phyloP scores from a whole-genome alignment of 2,888 invertebrate genomes.

The Furcula furcula region DNA sequence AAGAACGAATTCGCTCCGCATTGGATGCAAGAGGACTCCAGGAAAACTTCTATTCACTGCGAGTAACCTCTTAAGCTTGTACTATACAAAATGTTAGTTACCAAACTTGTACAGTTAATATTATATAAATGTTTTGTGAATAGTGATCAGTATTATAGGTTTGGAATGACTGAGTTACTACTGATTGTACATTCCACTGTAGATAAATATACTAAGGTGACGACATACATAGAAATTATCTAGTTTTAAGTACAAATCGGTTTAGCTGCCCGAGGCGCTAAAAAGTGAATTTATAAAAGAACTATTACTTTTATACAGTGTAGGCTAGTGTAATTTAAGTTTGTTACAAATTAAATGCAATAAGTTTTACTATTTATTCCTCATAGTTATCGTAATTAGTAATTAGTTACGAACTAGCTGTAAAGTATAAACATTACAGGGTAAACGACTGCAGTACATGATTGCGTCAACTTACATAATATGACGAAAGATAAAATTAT shows the following conservation, averaged over 20 bases:
- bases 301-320: conserved; percentile 23
- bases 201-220: conserved; percentile 40
- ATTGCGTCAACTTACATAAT: conserved; percentile 9
- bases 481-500: conserved; percentile 14
- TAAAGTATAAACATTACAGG: conserved; percentile 17
- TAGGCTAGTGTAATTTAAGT: conserved; percentile 13
- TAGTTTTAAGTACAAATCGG: conserved; percentile 37
- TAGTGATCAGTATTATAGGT: conserved; percentile 68
- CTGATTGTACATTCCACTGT: conserved; percentile 40
- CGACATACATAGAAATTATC: conserved; percentile 40
- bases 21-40: conserved; percentile 48
- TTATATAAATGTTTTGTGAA: conserved; percentile 31
- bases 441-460: conserved; percentile 18
- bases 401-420: conserved; percentile 7
- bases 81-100: conserved; percentile 20
- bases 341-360: conserved; percentile 13
- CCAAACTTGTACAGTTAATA: conserved; percentile 36
- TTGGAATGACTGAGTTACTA: conserved; percentile 18
- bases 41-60: conserved; percentile 29
- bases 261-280: conserved; percentile 17
- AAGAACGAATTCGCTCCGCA: conserved; percentile 50
- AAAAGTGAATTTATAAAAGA: conserved; percentile 14
- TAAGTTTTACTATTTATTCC: conserved; percentile 26
- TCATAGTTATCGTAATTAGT: conserved; percentile 7
- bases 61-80: conserved; percentile 22